Base-by-base conservation (phyloP, 2,888 invertebrate species). In the Ecliptopera silaceata region DNA sequence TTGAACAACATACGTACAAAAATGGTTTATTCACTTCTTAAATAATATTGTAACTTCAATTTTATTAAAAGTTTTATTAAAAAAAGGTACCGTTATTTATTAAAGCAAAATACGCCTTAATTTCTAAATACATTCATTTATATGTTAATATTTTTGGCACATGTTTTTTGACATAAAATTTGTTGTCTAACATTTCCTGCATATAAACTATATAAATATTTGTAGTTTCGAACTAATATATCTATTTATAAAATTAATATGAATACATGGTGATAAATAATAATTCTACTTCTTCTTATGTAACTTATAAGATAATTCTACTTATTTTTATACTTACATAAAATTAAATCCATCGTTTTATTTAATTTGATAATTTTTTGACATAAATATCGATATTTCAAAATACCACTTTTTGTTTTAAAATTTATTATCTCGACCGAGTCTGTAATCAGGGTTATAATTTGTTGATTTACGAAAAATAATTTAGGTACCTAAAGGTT, bases 71-170 rank as follows among this genome's bases (percentile, higher is more conserved):
- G 6, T 4, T 26, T n/a, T n/a, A n/a, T n/a, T n/a, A n/a, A n/a
- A 26, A 6, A 8, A 26, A 26, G 26, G 26, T 26, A 26, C 26
- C 26, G 6, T 6, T 26, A 26, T 6, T 26, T 26, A 8, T 4
- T 26, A 6, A 39, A 31, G 12, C n/a, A 34, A 22, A 8, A 26
- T 29, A 36, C 45, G n/a, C 22, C 22, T 12, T 32, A 44, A 44
- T 22, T 38, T 13, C 41, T 56, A 58, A 44, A 15, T 17, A 54
- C 49, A 57, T 61, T 54, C 56, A 59, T 61, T 56, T 12, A 15
- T 36, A 8, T 15, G 41, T 49, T 36, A 32, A 50, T 60, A 55
- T 61, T 64, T 65, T 65, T 65, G 63, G 63, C 63, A 65, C 59
- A 57, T 56, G 32, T 38, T 47, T 50, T 48, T 34, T 29, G 13